phyloP scores from a whole-genome alignment of 2,888 invertebrate genomes.

The Linnaemya tessellans region DNA sequence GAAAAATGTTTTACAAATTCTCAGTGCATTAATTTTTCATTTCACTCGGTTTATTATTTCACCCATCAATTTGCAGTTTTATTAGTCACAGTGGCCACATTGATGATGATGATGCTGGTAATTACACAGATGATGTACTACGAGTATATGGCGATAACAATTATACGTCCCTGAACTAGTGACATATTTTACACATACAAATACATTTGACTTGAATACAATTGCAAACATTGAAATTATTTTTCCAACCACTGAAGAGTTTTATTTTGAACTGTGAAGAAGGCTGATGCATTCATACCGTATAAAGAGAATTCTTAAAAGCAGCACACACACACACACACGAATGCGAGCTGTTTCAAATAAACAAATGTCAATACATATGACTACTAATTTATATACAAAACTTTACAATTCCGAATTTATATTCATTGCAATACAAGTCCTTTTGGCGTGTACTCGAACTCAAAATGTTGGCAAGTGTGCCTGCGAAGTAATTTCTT shows the following conservation, averaged over 20 bases:
- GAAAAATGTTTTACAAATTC: background rate
- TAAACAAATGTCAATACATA: slow-evolving; percentile 40
- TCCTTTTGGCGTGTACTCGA: slow-evolving; percentile 6
- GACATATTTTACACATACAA: slow-evolving; percentile 58
- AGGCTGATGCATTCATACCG: background rate
- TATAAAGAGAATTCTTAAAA: slow-evolving; percentile 41
- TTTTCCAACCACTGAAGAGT: slow-evolving; percentile 21
- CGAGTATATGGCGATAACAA: slow-evolving; percentile 28
- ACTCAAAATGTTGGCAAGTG: background rate
- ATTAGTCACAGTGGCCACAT: slow-evolving; percentile 3
- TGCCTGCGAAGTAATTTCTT: slow-evolving; percentile 45
- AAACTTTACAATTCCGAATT: slow-evolving; percentile 1
- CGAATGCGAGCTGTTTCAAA: background rate
- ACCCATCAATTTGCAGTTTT: slow-evolving; percentile 8
- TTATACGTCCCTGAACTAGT: slow-evolving; percentile 66
- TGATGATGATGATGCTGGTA: slow-evolving; percentile 16
- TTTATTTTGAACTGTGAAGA: slow-evolving; percentile 30
- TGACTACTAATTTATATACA: slow-evolving; percentile 27
- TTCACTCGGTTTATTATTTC: background rate
- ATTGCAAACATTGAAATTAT: slow-evolving; percentile 43
- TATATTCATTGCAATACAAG: background rate
- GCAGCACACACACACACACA: background rate
- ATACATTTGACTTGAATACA: slow-evolving; percentile 26
- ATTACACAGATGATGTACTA: slow-evolving; percentile 20
- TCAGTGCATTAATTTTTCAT: background rate